These are phyloP conservation scores for Synergus laeviventris DNA, from an alignment of 2,888 invertebrate species.

Conservation along the genomic window DNA sequence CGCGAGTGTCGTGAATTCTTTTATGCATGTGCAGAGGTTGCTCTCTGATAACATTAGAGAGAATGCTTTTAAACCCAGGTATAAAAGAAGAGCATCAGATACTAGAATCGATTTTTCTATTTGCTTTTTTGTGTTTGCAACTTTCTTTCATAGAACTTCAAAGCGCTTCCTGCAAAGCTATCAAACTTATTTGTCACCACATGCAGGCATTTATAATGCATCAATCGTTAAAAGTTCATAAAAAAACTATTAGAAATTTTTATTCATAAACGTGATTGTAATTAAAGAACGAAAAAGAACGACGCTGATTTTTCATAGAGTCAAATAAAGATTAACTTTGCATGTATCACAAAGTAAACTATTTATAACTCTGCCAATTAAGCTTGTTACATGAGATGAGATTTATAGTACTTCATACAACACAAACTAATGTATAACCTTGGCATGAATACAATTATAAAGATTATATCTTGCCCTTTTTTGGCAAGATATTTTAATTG, in stretches of 20 bases:
- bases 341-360: too few relatives aligned
- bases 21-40: background rate
- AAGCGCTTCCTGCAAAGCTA: background rate
- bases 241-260: background rate
- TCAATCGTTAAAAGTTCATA: background rate
- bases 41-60: constrained; percentile 12
- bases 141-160: background rate
- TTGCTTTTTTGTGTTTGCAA: constrained; percentile 10
- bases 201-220: background rate
- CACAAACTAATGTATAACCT: too few relatives aligned
- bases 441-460: too few relatives aligned
- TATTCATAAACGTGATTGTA: background rate
- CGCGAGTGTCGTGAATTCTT: background rate
- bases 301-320: too few relatives aligned
- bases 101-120: constrained; percentile 3
- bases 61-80: background rate
- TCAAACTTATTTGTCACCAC: background rate
- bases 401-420: too few relatives aligned
- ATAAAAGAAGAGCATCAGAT: background rate
- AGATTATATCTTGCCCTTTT: too few relatives aligned
- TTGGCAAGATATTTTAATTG: too few relatives aligned
- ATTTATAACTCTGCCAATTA: too few relatives aligned
- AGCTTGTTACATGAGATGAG: too few relatives aligned
- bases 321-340: too few relatives aligned
- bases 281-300: background rate